Conservation (phyloP, 2,888 invertebrate species). For the Petrophora chlorosata region DNA sequence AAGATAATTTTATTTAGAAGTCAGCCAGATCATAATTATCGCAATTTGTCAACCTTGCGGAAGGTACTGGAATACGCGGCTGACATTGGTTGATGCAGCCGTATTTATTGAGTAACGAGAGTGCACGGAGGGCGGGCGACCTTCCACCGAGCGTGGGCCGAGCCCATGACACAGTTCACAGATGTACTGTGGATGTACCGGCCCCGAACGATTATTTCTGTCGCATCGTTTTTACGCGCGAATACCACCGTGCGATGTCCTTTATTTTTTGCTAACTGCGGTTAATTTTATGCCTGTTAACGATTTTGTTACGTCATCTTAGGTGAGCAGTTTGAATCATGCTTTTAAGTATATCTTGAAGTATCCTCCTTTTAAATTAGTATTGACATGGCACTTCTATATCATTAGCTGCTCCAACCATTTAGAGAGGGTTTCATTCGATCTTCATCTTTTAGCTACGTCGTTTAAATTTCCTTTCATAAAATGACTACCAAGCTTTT, state of each 20-base stretch:
- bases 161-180: constrained; percentile 81
- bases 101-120: constrained; percentile 60
- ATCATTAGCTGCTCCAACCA: too few relatives aligned
- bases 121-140: constrained; percentile 67
- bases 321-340: constrained; percentile 13
- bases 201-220: constrained; percentile 66
- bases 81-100: constrained; percentile 46
- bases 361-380: too few relatives aligned
- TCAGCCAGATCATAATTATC: too few relatives aligned
- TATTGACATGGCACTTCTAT: too few relatives aligned
- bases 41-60: not conserved
- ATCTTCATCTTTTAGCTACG: too few relatives aligned
- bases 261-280: constrained; percentile 25
- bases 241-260: constrained; percentile 33
- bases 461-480: constrained; percentile 12
- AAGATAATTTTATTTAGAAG: too few relatives aligned
- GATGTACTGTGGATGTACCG: constrained; percentile 48
- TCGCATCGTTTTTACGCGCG: constrained; percentile 61
- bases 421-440: too few relatives aligned
- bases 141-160: constrained; percentile 75
- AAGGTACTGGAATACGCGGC: constrained; percentile 33
- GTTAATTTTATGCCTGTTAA: constrained; percentile 24
- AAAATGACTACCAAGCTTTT: constrained; percentile 7
- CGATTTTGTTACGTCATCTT: constrained; percentile 17
- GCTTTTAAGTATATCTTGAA: too few relatives aligned